These are phyloP conservation scores for Apodemus speciosus DNA, from an alignment of 2,113 vertebrate genomes.

Conservation along the genomic window DNA sequence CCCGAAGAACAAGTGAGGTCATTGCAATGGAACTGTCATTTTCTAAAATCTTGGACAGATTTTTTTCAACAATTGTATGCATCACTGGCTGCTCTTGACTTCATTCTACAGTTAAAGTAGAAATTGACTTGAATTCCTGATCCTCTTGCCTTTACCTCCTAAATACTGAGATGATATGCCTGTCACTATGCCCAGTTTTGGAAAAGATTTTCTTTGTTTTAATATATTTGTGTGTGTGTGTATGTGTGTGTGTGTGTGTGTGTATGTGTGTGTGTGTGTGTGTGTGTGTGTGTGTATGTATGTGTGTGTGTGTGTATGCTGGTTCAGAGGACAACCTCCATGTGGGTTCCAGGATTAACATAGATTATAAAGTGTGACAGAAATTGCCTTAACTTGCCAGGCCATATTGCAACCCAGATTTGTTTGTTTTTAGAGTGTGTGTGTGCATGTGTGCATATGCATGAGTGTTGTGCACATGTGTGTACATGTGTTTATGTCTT, in stretches of 20 bases:
- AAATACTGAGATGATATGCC: not conserved
- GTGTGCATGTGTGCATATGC: not conserved
- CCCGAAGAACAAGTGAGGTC: not conserved
- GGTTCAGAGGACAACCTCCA: not conserved
- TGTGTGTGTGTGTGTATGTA: not conserved
- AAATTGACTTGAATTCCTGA: not conserved
- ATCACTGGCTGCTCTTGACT: too few relatives aligned
- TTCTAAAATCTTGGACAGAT: not conserved
- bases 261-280: not conserved
- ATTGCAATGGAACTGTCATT: not conserved
- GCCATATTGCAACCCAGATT: not conserved
- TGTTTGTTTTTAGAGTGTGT: not conserved
- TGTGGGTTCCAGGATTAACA: not conserved
- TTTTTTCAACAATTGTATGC: not conserved
- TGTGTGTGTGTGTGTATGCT: not conserved
- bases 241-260: not conserved
- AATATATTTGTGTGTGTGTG: not conserved
- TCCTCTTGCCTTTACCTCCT: not conserved
- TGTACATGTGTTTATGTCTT: not conserved
- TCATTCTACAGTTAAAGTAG: not conserved
- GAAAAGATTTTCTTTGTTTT: not conserved
- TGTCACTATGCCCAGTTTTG: not conserved
- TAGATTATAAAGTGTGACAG: not conserved
- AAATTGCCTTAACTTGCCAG: not conserved
- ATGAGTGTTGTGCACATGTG: not conserved